A percentile compares a stretch with the other conserved stretches of the same genome.
Evolutionary conservation across 2,797 vertebrate genomes (phyloP).

Genomic region (Arnoldichthys spilopterus): DNA sequence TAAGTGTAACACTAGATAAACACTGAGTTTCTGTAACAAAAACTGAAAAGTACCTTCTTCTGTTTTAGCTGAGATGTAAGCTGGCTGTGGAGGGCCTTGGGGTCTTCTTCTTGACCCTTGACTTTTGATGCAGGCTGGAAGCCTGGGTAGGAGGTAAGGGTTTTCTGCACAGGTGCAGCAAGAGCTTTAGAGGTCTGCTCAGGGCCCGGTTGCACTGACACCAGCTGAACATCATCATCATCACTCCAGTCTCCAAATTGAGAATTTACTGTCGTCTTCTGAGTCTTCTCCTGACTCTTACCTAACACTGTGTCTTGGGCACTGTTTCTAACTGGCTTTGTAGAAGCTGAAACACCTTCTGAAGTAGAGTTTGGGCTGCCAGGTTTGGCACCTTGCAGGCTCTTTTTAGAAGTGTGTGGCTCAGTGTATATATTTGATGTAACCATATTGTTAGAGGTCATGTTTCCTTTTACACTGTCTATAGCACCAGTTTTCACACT

Average conservation of each 20-base stretch:
- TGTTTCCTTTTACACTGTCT: neutral
- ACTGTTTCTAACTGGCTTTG: slow-evolving; percentile 8
- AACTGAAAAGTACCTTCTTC: slow-evolving; percentile 82
- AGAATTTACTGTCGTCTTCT: neutral
- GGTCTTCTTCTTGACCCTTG: slow-evolving; percentile 59
- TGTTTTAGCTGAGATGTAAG: slow-evolving; percentile 85
- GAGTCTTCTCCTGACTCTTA: slow-evolving; percentile 18
- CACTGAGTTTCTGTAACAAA: neutral
- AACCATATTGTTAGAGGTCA: slow-evolving; percentile 20
- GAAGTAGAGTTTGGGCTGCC: slow-evolving; percentile 1
- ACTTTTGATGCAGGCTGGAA: slow-evolving; percentile 61
- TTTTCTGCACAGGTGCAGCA: slow-evolving; percentile 66
- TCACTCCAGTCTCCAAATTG: slow-evolving; percentile 46
- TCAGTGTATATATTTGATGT: slow-evolving; percentile 9
- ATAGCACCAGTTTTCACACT: neutral
- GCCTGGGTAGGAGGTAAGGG: slow-evolving; percentile 70
- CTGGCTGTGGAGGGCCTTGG: slow-evolving; percentile 66
- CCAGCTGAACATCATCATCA: slow-evolving; percentile 65
- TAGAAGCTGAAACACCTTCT: slow-evolving; percentile 30
- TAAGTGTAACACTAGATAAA: neutral
- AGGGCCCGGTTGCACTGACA: slow-evolving; percentile 67
- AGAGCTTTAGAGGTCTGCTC: slow-evolving; percentile 60
- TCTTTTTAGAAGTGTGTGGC: neutral
- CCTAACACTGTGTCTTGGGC: neutral
- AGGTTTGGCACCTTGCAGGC: neutral